phyloP scores from a whole-genome alignment of 2,797 vertebrate species.

The Coilia nasus region DNA sequence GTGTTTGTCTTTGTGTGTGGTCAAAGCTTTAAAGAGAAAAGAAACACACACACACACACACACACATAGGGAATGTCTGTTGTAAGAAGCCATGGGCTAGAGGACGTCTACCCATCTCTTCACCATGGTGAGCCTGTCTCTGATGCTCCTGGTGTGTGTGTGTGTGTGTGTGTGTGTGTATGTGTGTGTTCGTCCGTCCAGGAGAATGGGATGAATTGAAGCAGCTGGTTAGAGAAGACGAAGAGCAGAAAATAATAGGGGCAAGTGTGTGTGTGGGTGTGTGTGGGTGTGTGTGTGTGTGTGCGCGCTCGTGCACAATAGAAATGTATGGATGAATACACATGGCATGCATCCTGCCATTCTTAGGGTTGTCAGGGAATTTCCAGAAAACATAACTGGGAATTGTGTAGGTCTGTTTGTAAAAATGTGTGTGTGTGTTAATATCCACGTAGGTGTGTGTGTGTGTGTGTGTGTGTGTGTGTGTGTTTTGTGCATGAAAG shows the following conservation, averaged over 20 bases:
- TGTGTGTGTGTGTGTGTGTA: neutral
- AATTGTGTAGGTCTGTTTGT: neutral
- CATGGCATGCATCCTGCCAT: neutral
- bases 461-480: too few species aligned
- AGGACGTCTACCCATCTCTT: constrained; percentile 16
- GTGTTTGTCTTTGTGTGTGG: neutral
- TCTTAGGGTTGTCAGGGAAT: neutral
- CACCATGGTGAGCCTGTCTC: constrained; percentile 22
- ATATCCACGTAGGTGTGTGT: too few species aligned
- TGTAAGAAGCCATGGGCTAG: too few species aligned
- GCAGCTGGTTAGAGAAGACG: neutral
- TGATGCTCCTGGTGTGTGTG: constrained; percentile 7
- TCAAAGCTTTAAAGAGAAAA: neutral
- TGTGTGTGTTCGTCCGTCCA: neutral
- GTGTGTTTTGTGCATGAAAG: too few species aligned
- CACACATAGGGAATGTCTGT: neutral
- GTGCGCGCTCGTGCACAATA: neutral
- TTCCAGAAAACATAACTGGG: neutral
- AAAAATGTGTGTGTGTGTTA: too few species aligned
- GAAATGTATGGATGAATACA: neutral
- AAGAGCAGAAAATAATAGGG: neutral
- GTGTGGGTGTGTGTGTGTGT: neutral
- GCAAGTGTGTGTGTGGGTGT: too few species aligned
- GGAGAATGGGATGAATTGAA: neutral
- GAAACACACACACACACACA: neutral